phyloP scores from a whole-genome alignment of 1,140 invertebrate genomes.

The Aethina tumida region DNA sequence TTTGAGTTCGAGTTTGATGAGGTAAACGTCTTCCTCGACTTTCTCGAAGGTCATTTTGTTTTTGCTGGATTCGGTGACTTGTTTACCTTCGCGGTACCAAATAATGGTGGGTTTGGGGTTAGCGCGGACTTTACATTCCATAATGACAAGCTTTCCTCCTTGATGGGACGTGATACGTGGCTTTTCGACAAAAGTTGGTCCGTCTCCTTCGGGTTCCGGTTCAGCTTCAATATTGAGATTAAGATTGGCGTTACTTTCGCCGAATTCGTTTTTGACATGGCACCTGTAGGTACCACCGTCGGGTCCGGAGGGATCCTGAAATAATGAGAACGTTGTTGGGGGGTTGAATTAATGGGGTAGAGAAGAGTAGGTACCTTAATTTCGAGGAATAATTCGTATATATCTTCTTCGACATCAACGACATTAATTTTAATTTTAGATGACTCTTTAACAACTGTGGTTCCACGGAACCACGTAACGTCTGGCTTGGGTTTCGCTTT shows the following conservation, averaged over 20 bases:
- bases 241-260: conserved; percentile 96
- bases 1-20: conserved; percentile 81
- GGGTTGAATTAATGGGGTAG: background rate
- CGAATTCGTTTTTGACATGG: conserved; percentile 92
- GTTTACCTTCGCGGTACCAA: conserved; percentile 81
- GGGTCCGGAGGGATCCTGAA: conserved; percentile 82
- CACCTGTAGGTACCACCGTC: conserved; percentile 97
- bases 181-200: conserved; percentile 97
- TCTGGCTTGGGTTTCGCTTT: conserved; percentile 85
- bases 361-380: conserved; percentile 57
- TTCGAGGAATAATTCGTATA: conserved; percentile 81
- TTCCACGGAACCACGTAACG: conserved; percentile 84
- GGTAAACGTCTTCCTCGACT: conserved; percentile 76
- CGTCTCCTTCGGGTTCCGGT: conserved; percentile 82
- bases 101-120: conserved; percentile 87
- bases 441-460: conserved; percentile 72
- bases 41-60: conserved; percentile 64
- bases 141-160: conserved; percentile 91
- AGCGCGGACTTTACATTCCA: conserved; percentile 93
- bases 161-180: conserved; percentile 90
- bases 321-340: conserved; percentile 23
- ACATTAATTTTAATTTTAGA: conserved; percentile 78
- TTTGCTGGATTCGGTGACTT: conserved; percentile 69
- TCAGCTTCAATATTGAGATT: conserved; percentile 97
- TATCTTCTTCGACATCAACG: conserved; percentile 65